Evolutionary conservation across 2,888 invertebrate genomes (phyloP), one percentile per base, ranked within the genome.

Genomic region (Apodemia mormo): DNA sequence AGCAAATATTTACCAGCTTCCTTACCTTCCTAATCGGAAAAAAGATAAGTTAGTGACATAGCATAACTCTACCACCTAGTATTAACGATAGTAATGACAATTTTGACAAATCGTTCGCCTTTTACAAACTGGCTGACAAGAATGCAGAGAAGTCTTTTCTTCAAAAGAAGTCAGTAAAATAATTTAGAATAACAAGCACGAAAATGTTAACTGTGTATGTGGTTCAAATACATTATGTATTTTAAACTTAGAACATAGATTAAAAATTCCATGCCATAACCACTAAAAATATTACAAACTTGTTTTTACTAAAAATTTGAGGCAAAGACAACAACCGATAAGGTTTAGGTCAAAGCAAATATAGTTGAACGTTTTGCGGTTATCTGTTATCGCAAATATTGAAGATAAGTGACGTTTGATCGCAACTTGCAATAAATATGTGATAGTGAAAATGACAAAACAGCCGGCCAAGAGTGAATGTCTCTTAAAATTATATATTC

Each of bases 271-370:
- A n/a, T 52, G n/a, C n/a, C n/a, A n/a, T n/a, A 52, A 52, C 4
- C 52, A 52, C 14, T n/a, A n/a, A n/a, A n/a, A n/a, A 52, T 52
- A 52, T n/a, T n/a, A n/a, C 52, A 52, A 52, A 49, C 49, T 58
- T 29, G 58, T 58, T 58, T 29, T 58, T 30, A 33, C 6, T 40
- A 58, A 61, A 33, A 61, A 33, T 37, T 37, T 81, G 61, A 61
- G 7, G 37, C 12, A 61, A 52, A 61, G 86, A 83, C 88, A 86
- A 87, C 83, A 89, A 86, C 89, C 89, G 90, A 90, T 90, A 85
- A 83, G 79, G 79, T 83, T 85, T 81, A 85, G 88, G 85, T 85
- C 84, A 83, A 79, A 78, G 72, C 71, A 72, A 66, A 68, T 69
- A 69, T 73, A 72, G 66, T 78, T 75, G 77, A 78, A 81, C 81